Conservation (phyloP, 2,113 vertebrate species). For the Perca flavescens region DNA sequence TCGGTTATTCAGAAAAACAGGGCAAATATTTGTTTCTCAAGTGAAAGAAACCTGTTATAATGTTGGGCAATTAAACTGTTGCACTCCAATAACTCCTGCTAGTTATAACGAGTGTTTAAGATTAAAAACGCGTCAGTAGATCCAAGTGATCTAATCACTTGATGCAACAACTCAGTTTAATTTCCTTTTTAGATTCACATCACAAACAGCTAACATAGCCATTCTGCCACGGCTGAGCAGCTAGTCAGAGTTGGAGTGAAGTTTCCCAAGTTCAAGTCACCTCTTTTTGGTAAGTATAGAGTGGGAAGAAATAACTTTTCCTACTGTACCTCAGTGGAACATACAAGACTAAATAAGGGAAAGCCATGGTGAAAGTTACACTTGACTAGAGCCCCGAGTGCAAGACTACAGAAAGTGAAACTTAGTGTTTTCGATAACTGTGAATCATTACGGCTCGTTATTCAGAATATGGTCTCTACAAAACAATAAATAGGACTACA, state of each 20-base stretch:
- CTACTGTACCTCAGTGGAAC: background rate
- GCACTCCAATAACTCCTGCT: background rate
- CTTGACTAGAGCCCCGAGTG: background rate
- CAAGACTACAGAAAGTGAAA: background rate
- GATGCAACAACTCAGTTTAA: background rate
- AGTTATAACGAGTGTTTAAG: background rate
- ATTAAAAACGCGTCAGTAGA: background rate
- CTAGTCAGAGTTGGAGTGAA: background rate
- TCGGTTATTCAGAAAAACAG: too few relatives aligned
- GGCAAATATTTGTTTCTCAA: too few relatives aligned
- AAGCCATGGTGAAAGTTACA: background rate
- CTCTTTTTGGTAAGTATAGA: background rate
- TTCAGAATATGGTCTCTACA: too few relatives aligned
- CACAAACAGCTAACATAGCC: background rate
- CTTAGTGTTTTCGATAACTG: background rate
- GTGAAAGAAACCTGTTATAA: background rate
- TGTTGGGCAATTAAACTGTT: background rate
- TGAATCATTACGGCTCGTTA: background rate
- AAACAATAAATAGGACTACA: background rate
- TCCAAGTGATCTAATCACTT: background rate
- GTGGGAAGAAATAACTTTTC: background rate
- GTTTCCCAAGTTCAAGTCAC: background rate
- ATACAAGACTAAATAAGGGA: background rate
- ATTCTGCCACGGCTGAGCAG: background rate
- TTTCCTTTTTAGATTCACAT: constrained; percentile 4